Conservation (phyloP, 2,797 vertebrate genomes). For the Craterocephalus amniculus region DNA sequence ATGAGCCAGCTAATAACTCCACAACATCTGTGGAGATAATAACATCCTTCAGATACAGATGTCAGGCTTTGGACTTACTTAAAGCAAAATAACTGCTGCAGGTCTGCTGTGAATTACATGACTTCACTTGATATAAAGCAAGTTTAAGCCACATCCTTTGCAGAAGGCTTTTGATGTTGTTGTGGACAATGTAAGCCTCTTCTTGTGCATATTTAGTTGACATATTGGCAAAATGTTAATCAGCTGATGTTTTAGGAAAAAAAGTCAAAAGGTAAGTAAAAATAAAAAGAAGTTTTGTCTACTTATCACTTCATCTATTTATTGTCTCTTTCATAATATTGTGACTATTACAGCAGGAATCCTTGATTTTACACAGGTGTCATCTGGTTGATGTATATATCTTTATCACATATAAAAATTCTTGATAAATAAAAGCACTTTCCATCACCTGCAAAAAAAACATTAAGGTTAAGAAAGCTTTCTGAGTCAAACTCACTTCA, state of each 20-base stretch:
- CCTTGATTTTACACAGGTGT: too few relatives aligned
- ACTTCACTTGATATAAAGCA: constrained; percentile 14
- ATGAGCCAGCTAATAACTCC: constrained; percentile 2
- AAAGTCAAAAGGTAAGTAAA: background rate
- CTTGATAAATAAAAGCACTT: background rate
- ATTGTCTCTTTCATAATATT: too few relatives aligned
- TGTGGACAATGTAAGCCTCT: background rate
- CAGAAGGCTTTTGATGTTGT: constrained; percentile 1
- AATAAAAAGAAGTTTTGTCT: too few relatives aligned
- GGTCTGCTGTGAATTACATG: background rate
- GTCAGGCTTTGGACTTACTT: background rate
- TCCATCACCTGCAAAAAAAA: background rate
- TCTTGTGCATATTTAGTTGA: background rate
- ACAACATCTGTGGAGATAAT: background rate
- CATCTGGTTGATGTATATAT: too few relatives aligned
- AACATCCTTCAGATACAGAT: constrained; percentile 4
- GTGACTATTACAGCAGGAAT: too few relatives aligned
- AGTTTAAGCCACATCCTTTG: background rate
- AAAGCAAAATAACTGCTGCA: constrained; percentile 12
- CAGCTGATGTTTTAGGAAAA: background rate
- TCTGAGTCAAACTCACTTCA: constrained; percentile 86
- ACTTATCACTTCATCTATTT: background rate
- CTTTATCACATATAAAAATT: too few relatives aligned
- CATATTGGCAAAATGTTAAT: background rate
- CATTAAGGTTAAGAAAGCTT: background rate